Base-by-base conservation (phyloP, 1,140 invertebrate species). In the Drosophila lacertosa region DNA sequence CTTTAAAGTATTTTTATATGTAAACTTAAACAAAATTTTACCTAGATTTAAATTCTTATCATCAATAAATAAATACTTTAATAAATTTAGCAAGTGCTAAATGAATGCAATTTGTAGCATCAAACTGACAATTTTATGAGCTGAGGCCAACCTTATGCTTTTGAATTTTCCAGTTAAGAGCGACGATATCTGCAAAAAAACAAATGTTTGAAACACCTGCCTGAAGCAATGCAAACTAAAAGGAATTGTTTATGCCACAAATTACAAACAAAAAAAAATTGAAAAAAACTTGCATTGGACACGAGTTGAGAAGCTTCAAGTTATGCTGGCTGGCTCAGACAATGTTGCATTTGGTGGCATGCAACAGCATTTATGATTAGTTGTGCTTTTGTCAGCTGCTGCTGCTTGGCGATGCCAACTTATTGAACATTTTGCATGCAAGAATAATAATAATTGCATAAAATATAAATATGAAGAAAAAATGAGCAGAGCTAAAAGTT, bases 371-470 rank as follows among this genome's bases (percentile, higher is more conserved):
- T 80, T 80, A 58, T 73, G 81, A 84, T 86, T 86, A 84, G 81
- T 60, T 74, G 54, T 47, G 57, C 39, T 70, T 70, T 45, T 47
- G 26, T 39, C 75, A 73, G 67, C 81, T 86, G 74, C 64, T 81
- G 67, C 81, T 86, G 74, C 64, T 81, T 77, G 35, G 55, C 63
- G 58, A 80, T 80, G 78, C 82, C 64, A 63, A 67, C 60, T 74
- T 71, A 77, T 81, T 77, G 74, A 54, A 48, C 24, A 78, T 69
- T 62, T 70, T 78, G 79, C 79, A 80, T 67, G 77, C 76, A 74
- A 74, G 80, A 54, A 86, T 86, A 88, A 86, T 86, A 88, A 86
- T 86, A 88, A 86, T 86, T 86, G 81, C 47, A 79, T 77, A 86
- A 70, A 69, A 76, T 55, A 67, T 60, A 20, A 54, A 68, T 32